These are phyloP conservation scores for Cryptophagus acutangulus DNA, from an alignment of 2,888 invertebrate genomes.

Conservation along the genomic window DNA sequence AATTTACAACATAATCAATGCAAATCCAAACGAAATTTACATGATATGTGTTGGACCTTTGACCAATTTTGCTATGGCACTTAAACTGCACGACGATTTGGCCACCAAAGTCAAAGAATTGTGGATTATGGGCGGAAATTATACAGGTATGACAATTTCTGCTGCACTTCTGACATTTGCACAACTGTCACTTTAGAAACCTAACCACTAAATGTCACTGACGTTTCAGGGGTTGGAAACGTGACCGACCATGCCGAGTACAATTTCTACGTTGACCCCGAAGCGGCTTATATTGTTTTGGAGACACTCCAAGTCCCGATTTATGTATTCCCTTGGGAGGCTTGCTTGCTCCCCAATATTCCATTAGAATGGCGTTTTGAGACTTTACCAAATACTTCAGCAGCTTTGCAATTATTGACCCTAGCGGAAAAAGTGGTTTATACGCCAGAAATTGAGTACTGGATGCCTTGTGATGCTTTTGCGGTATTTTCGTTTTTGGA, in stretches of 20 bases:
- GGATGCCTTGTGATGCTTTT: slow-evolving; percentile 51
- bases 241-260: slow-evolving; percentile 63
- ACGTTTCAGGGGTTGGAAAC: slow-evolving; percentile 55
- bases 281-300: slow-evolving; percentile 71
- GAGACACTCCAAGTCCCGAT: slow-evolving; percentile 54
- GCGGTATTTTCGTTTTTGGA: slow-evolving; percentile 48
- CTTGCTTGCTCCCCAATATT: not conserved
- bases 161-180: no score
- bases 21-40: slow-evolving; percentile 54
- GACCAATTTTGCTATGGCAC: slow-evolving; percentile 73
- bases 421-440: not conserved
- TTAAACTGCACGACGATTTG: slow-evolving; percentile 64
- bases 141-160: no score
- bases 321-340: slow-evolving; percentile 46
- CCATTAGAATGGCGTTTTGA: not conserved
- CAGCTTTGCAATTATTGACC: not conserved
- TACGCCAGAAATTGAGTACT: not conserved
- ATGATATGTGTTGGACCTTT: slow-evolving; percentile 68
- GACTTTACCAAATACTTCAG: not conserved
- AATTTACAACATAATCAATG: slow-evolving; percentile 56
- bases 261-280: slow-evolving; percentile 73
- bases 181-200: not conserved
- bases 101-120: slow-evolving; percentile 60
- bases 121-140: slow-evolving; percentile 76
- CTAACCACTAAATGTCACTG: not conserved